Percentiles rank a stretch among this genome's conserved stretches.
These are phyloP conservation scores for Acronicta leporina DNA, from an alignment of 2,888 invertebrate genomes.

Conservation along the genomic window DNA sequence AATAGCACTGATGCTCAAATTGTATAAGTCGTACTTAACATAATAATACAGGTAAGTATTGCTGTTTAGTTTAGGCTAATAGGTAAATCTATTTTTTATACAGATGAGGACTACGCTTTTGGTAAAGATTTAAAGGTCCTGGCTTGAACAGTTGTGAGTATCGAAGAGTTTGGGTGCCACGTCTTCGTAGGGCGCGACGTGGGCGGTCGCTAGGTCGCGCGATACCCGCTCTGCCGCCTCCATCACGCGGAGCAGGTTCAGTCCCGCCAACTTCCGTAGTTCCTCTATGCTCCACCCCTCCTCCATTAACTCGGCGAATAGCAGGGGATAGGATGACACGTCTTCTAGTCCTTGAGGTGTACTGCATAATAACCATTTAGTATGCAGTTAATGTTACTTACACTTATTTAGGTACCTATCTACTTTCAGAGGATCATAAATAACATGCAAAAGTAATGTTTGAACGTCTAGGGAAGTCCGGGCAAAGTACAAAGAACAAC, in stretches of 20 bases:
- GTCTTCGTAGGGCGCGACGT: slow-evolving; percentile 93
- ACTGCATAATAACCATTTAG: slow-evolving; percentile 78
- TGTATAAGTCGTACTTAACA: background rate
- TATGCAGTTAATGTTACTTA: background rate
- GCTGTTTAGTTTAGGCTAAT: background rate
- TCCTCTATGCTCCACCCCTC: slow-evolving; percentile 95
- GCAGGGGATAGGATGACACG: slow-evolving; percentile 93
- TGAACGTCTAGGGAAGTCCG: too few relatives aligned
- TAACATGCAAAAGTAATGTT: too few relatives aligned
- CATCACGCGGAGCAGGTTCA: slow-evolving; percentile 93
- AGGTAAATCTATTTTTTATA: slow-evolving; percentile 30
- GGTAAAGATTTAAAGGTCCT: slow-evolving; percentile 80
- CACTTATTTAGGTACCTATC: background rate
- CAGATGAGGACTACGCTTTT: slow-evolving; percentile 1
- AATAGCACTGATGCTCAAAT: background rate
- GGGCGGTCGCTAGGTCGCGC: slow-evolving; percentile 91
- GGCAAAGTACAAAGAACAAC: too few relatives aligned
- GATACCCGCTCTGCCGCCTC: slow-evolving; percentile 92
- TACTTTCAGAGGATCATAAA: too few relatives aligned
- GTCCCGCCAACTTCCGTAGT: slow-evolving; percentile 93
- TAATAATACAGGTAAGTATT: background rate
- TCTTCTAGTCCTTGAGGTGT: slow-evolving; percentile 95
- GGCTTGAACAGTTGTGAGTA: slow-evolving; percentile 91
- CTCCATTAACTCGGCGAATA: slow-evolving; percentile 93
- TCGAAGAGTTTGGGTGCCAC: slow-evolving; percentile 89